A percentile compares a stretch with the other conserved stretches of the same genome.
phyloP scores from a whole-genome alignment of 92 coral and sea anemone genomes.

The Pocillopora grandis region DNA sequence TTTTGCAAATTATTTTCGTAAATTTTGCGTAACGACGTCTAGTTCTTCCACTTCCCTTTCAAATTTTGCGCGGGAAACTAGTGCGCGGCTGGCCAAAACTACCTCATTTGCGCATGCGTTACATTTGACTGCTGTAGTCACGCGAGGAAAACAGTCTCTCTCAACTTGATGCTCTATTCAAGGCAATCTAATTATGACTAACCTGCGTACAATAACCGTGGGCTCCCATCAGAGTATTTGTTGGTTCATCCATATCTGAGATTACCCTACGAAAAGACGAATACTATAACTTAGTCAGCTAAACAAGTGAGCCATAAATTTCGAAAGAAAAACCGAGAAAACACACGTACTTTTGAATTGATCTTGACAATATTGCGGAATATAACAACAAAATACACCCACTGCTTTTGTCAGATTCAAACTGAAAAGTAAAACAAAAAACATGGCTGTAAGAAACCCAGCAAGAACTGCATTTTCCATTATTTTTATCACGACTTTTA shows the following conservation, averaged over 20 bases:
- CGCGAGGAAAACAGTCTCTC: not conserved
- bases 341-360: constrained; percentile 63
- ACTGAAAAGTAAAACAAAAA: constrained; percentile 40
- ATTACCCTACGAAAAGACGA: constrained; percentile 52
- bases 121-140: not conserved
- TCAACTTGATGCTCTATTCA: not conserved
- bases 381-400: constrained; percentile 88
- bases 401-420: constrained; percentile 70
- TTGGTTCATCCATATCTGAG: constrained; percentile 91
- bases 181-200: not conserved
- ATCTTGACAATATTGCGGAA: constrained; percentile 80
- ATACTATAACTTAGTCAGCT: not conserved
- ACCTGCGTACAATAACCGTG: constrained; percentile 97
- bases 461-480: not conserved
- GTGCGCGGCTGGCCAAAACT: too few relatives aligned
- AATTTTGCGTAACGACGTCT: too few relatives aligned
- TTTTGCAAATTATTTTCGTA: too few relatives aligned
- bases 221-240: constrained; percentile 88
- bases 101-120: not conserved
- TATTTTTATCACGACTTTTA: too few relatives aligned
- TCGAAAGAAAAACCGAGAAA: not conserved
- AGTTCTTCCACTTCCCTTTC: too few relatives aligned
- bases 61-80: too few relatives aligned
- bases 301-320: not conserved
- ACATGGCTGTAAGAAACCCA: not conserved